Conservation (phyloP, 2,888 invertebrate species). For the Acanthopleura granulata region DNA sequence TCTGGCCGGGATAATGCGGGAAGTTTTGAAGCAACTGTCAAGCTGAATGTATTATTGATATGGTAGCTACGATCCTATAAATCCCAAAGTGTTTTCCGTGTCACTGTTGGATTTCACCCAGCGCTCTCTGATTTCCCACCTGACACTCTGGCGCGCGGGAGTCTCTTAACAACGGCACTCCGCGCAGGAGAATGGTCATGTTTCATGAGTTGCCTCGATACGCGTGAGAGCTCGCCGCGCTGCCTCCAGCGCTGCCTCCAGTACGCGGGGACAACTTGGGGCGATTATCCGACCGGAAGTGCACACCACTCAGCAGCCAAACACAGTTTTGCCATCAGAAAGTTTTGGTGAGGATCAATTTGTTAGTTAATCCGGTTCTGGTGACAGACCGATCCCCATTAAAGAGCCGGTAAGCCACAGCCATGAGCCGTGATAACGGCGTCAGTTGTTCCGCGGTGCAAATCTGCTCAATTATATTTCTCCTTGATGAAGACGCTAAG, state of each 20-base stretch:
- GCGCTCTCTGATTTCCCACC: background rate
- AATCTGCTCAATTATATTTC: too few relatives aligned
- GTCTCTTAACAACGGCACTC: too few relatives aligned
- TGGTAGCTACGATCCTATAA: background rate
- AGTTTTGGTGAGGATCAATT: background rate
- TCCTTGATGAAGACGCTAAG: too few relatives aligned
- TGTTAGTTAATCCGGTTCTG: too few relatives aligned
- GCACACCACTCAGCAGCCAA: background rate
- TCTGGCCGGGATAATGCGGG: background rate
- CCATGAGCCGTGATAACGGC: too few relatives aligned
- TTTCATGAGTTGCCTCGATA: conserved; percentile 10
- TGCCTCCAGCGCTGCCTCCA: background rate
- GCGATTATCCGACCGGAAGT: background rate
- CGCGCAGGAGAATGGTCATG: background rate
- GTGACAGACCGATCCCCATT: too few relatives aligned
- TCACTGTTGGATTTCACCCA: background rate
- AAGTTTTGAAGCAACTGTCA: background rate
- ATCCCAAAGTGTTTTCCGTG: conserved; percentile 11
- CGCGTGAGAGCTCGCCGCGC: background rate
- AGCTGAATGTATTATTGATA: conserved; percentile 7
- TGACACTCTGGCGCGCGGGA: background rate
- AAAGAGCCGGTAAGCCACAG: too few relatives aligned
- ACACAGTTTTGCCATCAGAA: conserved; percentile 16
- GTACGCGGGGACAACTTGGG: background rate
- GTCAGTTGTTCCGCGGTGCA: too few relatives aligned